Conservation (phyloP, 1,140 invertebrate genomes). For the Rhopalosiphum maidis region DNA sequence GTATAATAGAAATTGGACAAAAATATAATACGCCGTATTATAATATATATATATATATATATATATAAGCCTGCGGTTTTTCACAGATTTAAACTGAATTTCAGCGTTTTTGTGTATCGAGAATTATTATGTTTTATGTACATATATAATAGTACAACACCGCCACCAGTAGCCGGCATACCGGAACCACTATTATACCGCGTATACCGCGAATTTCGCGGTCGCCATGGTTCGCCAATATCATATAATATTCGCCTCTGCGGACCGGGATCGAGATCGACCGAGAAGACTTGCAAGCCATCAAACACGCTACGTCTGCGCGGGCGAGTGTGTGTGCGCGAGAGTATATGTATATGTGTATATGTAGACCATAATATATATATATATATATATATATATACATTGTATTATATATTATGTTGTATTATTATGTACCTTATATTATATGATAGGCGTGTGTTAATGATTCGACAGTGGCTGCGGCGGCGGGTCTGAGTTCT, state of each 20-base stretch:
- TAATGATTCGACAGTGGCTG: constrained; percentile 47
- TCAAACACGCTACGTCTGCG: background rate
- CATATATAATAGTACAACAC: background rate
- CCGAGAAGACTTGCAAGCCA: background rate
- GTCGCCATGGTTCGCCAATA: background rate
- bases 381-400: background rate
- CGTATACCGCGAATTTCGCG: background rate
- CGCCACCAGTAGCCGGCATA: background rate
- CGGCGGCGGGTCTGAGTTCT: constrained; percentile 27
- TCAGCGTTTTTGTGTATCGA: background rate
- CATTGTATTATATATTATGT: background rate
- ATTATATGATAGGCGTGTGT: constrained; percentile 10
- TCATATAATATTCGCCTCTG: background rate
- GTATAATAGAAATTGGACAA: background rate
- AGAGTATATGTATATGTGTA: too few relatives aligned
- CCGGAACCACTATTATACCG: background rate
- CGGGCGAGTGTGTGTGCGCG: background rate
- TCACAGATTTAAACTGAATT: background rate
- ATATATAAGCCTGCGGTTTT: background rate
- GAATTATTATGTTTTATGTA: background rate
- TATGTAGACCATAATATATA: background rate
- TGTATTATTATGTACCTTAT: constrained; percentile 25
- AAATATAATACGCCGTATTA: background rate
- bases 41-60: background rate
- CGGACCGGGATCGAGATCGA: background rate